These are phyloP conservation scores for Dasypolia templi DNA, from an alignment of 2,888 invertebrate genomes.

Conservation along the genomic window DNA sequence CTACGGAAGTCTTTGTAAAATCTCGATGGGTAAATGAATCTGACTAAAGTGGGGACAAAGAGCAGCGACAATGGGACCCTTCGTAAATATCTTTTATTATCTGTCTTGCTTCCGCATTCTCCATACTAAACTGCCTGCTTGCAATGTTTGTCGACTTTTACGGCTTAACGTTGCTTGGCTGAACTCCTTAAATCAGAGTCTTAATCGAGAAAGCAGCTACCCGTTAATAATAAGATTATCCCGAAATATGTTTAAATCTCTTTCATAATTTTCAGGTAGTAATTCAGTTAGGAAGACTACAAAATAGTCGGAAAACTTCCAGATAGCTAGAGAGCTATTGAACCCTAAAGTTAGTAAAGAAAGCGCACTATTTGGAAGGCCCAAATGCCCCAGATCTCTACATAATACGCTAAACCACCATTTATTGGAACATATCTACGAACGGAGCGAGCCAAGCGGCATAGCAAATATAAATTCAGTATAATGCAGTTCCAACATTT, in stretches of 20 bases:
- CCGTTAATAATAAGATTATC: slow-evolving; percentile 59
- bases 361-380: slow-evolving; percentile 64
- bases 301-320: slow-evolving; percentile 63
- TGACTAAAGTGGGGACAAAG: slow-evolving; percentile 73
- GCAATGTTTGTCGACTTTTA: slow-evolving; percentile 69
- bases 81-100: slow-evolving; percentile 80
- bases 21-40: slow-evolving; percentile 73
- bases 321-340: slow-evolving; percentile 63
- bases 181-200: slow-evolving; percentile 42
- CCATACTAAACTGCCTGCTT: slow-evolving; percentile 54
- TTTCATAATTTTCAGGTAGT: slow-evolving; percentile 14
- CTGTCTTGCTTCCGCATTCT: slow-evolving; percentile 70
- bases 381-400: slow-evolving; percentile 54
- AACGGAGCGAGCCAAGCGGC: slow-evolving; percentile 67
- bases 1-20: slow-evolving; percentile 70
- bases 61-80: slow-evolving; percentile 75
- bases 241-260: slow-evolving; percentile 25
- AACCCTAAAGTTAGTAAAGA: slow-evolving; percentile 68
- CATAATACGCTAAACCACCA: slow-evolving; percentile 65
- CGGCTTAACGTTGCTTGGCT: slow-evolving; percentile 60
- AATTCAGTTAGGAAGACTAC: slow-evolving; percentile 52
- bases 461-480: slow-evolving; percentile 71
- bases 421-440: slow-evolving; percentile 69
- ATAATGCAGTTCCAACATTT: slow-evolving; percentile 69
- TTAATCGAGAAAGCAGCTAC: slow-evolving; percentile 46